Evolutionary conservation across 2,797 vertebrate genomes (phyloP), one percentile per base, ranked within the genome.

Genomic region (Loriculus beryllinus): DNA sequence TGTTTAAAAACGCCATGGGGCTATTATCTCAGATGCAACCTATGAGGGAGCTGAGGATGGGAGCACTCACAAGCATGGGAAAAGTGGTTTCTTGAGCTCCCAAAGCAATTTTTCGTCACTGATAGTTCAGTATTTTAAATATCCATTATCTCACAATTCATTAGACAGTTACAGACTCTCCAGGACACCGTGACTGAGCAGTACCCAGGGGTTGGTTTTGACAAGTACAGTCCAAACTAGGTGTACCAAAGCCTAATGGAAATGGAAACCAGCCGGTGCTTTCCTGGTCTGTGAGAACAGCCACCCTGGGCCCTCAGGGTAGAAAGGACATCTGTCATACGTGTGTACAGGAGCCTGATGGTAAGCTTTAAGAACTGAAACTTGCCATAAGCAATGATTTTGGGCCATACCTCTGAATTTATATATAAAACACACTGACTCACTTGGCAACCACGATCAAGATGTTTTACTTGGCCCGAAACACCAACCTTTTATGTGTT

Each of bases 1-100:
- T 71, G 52, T 1, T 2, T 80, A 43, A 23, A 52, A 67, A 16
- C 9, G 43, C 45, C 0, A 0, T 12, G 10, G 54, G n/a, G 4
- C 26, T 10, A 1, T 49, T 35, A 22, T 5, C 45, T 48, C 85
- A 52, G n/a, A 10, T 9, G 29, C 19, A 64, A 4, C 7, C 11
- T 3, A 11, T 7, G 20, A 88, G 56, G 15, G 21, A 87, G 48
- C 57, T 28, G 57, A 78, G 57, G 48, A 78, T 23, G n/a, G n/a
- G 19, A 75, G 63, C 49, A 69, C 51, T 68, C 45, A 19, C 19
- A 56, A 19, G 35, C 35, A 37, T 1, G 0, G 39, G 72, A 18
- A 7, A 35, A 35, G 49, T 2, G 4, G 45, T 29, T 70, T 28
- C 45, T 40, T 6, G 51, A 49, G 82, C 8, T 82, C 78, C 37